Conservation (phyloP, 2,797 vertebrate species). For the Cossypha polioptera region DNA sequence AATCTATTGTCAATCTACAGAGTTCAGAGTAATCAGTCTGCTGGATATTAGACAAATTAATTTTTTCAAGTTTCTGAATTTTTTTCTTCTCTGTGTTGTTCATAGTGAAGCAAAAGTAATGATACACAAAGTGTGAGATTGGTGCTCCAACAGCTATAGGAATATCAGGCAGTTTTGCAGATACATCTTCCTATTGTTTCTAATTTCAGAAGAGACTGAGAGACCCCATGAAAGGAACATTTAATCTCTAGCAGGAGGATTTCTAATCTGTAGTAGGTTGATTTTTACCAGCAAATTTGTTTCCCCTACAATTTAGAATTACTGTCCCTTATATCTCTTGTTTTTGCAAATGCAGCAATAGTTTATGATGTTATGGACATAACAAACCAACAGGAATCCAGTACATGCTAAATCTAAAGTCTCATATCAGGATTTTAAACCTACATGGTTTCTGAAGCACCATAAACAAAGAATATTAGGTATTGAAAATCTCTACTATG, state of each 20-base stretch:
- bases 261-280: background rate
- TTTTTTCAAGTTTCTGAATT: background rate
- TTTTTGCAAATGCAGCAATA: background rate
- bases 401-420: background rate
- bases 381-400: background rate
- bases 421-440: background rate
- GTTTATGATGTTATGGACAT: background rate
- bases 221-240: background rate
- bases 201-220: background rate
- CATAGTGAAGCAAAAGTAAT: background rate
- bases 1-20: background rate
- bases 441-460: background rate
- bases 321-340: rapidly evolving
- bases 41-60: background rate
- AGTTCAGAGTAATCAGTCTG: background rate
- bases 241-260: background rate
- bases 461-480: background rate
- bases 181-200: background rate
- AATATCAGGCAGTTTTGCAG: background rate
- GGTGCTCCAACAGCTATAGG: background rate
- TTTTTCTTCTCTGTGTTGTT: background rate
- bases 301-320: background rate
- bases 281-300: background rate
- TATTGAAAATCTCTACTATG: background rate
- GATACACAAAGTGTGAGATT: background rate